Base-by-base conservation (phyloP, 2,797 vertebrate species). In the Coilia nasus region DNA sequence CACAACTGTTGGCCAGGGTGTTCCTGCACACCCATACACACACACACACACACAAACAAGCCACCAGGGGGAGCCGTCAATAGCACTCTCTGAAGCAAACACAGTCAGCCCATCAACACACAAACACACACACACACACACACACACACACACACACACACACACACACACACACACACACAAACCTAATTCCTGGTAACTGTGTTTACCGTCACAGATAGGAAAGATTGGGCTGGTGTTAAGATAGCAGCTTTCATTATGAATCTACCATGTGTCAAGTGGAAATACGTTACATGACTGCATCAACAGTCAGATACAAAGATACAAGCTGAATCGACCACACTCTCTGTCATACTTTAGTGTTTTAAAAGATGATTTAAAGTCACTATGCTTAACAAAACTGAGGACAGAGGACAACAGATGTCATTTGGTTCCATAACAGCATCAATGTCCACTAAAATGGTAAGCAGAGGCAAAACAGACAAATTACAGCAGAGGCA, bases 1-100 rank as follows among this genome's bases (percentile, higher is more conserved):
- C 98, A 0, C 98, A 99, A 94, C 98, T 99, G 93, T 99, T 99
- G 91, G 98, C 98, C 89, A 99, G 94, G 0, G 98, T 99, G 95
- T 99, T 99, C 95, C 98, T 99, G 95, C 57, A 28, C 31, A 87
- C 80, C 89, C 4, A 86, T 85, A 91, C 47, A 82, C 84, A 31
- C 54, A 64, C 71, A 25, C 75, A 64, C 84, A 87, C 81, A 90
- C 5, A 86, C 85, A 91, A 56, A 82, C 84, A 41, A 85, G 46
- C 92, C 94, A 95, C 93, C 93, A 95, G 93, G 89, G 84, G 88
- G 82, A 50, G 88, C 90, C 87, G 92, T 89, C 85, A 85, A 62
- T 25, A 81, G 6, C 71, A 78, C 19, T 5, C 71, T 19, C 71
- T 21, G 15, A 44, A 0, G 19, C 35, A 41, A 19, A 41, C 15